Conservation (phyloP, 2,113 vertebrate genomes). For the Oreocharis arfaki region DNA sequence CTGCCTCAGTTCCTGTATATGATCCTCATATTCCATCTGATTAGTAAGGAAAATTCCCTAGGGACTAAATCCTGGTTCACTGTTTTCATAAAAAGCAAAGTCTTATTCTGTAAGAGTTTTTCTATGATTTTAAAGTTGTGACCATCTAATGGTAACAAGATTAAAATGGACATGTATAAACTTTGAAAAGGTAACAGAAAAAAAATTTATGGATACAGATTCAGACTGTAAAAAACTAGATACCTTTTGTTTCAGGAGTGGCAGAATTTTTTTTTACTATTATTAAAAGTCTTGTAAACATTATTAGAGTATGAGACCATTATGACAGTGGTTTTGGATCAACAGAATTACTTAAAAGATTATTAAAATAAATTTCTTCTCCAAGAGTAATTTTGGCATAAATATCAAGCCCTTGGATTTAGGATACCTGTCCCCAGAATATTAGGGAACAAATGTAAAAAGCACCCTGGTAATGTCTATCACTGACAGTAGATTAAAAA, state of each 20-base stretch:
- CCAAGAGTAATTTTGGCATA: not conserved
- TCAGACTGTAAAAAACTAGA: not conserved
- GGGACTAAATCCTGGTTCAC: not conserved
- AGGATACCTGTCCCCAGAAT: not conserved
- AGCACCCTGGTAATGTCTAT: not conserved
- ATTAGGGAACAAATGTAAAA: not conserved
- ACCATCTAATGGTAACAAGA: not conserved
- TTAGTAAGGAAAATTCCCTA: not conserved
- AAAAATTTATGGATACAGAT: not conserved
- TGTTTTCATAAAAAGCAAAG: not conserved
- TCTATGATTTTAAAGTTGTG: not conserved
- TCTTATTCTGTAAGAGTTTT: not conserved
- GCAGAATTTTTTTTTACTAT: not conserved
- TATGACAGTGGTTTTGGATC: not conserved
- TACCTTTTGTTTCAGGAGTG: not conserved
- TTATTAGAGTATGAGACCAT: not conserved
- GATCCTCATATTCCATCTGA: not conserved
- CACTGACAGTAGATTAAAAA: not conserved
- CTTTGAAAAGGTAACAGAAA: not conserved
- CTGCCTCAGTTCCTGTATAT: not conserved
- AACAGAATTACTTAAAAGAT: not conserved
- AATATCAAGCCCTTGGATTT: not conserved
- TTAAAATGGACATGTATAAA: not conserved
- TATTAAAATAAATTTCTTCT: not conserved
- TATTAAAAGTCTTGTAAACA: not conserved